phyloP scores from a whole-genome alignment of 2,113 vertebrate species.

The Otocyon megalotis region DNA sequence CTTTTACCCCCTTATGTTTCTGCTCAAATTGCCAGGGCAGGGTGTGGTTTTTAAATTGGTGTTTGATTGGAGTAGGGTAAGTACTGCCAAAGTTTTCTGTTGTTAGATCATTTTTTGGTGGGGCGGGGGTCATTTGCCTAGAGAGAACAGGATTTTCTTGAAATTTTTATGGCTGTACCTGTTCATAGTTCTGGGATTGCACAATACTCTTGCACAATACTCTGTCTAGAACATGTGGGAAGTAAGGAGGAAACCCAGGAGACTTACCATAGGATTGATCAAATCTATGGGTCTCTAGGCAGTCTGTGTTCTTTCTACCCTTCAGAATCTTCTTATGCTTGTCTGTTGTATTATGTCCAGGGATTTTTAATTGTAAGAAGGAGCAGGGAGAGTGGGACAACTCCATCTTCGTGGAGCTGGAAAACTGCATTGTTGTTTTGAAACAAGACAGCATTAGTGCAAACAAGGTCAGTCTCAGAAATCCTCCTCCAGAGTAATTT shows the following conservation, averaged over 20 bases:
- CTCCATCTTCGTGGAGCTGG: neutral
- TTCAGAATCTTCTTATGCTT: neutral
- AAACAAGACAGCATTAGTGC: neutral
- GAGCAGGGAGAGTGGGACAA: neutral
- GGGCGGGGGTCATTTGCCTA: neutral
- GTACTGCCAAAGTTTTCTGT: neutral
- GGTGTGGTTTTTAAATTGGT: neutral
- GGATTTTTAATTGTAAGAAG: neutral
- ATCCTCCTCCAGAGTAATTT: neutral
- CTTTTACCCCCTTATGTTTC: neutral
- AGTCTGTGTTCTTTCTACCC: neutral
- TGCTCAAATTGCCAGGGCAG: neutral
- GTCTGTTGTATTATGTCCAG: neutral
- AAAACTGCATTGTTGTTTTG: neutral
- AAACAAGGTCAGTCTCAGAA: neutral
- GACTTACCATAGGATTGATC: neutral
- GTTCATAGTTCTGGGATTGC: neutral
- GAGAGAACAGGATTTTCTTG: neutral
- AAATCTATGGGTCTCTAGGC: neutral
- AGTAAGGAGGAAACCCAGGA: too few species aligned
- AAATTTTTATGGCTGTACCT: neutral
- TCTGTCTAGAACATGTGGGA: neutral
- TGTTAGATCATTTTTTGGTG: neutral
- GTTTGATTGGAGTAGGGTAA: neutral
- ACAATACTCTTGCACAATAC: neutral